phyloP scores from a whole-genome alignment of 2,113 vertebrate species.

The Podarcis cretensis region DNA sequence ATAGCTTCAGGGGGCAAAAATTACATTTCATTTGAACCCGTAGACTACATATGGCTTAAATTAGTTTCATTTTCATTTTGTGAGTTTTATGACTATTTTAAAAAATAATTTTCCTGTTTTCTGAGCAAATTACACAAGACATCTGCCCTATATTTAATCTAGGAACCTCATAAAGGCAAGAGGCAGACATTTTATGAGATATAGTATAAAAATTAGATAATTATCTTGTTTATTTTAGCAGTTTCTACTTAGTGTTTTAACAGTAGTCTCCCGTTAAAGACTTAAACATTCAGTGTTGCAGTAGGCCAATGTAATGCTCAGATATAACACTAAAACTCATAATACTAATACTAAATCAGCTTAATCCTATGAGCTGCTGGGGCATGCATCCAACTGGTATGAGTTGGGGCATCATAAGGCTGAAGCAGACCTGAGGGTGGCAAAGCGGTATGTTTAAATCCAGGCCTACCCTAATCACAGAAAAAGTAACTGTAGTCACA shows the following conservation, averaged over 20 bases:
- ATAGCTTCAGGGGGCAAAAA: conserved; percentile 48
- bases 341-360: conserved; percentile 10
- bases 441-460: background rate
- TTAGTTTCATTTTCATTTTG: conserved; percentile 67
- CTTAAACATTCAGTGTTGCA: conserved; percentile 39
- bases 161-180: conserved; percentile 65
- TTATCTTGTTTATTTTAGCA: conserved; percentile 76
- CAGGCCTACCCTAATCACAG: background rate
- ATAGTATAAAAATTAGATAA: conserved; percentile 72
- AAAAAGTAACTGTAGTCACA: background rate
- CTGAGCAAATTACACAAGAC: conserved; percentile 69
- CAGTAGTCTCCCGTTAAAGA: conserved; percentile 62
- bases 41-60: conserved; percentile 53
- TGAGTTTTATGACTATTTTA: conserved; percentile 65
- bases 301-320: background rate
- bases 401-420: background rate
- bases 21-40: conserved; percentile 57
- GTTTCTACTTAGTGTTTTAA: conserved; percentile 67
- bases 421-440: background rate
- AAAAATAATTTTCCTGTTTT: conserved; percentile 66
- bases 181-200: conserved; percentile 63
- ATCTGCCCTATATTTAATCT: conserved; percentile 63
- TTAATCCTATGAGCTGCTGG: conserved; percentile 1
- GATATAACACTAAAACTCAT: conserved; percentile 40
- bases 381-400: background rate